Percentiles rank a stretch among this genome's conserved stretches.
Evolutionary conservation across 2,113 vertebrate genomes (phyloP).

Genomic region (Strix aluco): DNA sequence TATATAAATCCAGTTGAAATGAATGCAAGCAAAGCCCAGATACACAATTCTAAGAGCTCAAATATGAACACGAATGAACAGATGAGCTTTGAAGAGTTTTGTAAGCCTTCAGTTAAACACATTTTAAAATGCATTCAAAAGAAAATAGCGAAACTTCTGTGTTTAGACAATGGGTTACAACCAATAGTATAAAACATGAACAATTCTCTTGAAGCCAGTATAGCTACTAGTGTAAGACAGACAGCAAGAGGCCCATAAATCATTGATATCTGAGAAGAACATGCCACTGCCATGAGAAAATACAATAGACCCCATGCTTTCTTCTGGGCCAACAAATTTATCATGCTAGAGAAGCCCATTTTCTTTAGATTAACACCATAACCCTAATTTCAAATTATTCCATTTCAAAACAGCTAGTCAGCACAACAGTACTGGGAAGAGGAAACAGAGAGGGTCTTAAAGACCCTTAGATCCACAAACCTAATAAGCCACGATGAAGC

Average conservation of each 20-base stretch:
- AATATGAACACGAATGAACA: not conserved
- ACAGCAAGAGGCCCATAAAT: not conserved
- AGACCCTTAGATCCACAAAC: not conserved
- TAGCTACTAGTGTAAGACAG: not conserved
- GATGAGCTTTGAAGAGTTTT: not conserved
- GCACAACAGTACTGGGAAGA: not conserved
- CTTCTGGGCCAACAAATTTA: not conserved
- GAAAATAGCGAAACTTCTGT: not conserved
- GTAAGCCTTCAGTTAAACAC: not conserved
- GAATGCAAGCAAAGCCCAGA: not conserved
- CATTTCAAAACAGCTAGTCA: not conserved
- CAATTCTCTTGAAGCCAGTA: not conserved
- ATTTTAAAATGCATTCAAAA: not conserved
- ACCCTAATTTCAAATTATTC: not conserved
- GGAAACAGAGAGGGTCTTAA: not conserved
- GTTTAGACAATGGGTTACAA: not conserved
- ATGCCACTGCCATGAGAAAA: not conserved
- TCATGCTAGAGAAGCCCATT: not conserved
- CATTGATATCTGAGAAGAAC: not conserved
- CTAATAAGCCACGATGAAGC: accelerated
- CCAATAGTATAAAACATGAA: not conserved
- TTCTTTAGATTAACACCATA: not conserved
- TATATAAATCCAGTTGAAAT: not conserved
- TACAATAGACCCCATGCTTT: not conserved
- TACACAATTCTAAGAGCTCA: not conserved